These are phyloP conservation scores for Charaxes varanes DNA, from an alignment of 1,140 invertebrate genomes.

Conservation along the genomic window DNA sequence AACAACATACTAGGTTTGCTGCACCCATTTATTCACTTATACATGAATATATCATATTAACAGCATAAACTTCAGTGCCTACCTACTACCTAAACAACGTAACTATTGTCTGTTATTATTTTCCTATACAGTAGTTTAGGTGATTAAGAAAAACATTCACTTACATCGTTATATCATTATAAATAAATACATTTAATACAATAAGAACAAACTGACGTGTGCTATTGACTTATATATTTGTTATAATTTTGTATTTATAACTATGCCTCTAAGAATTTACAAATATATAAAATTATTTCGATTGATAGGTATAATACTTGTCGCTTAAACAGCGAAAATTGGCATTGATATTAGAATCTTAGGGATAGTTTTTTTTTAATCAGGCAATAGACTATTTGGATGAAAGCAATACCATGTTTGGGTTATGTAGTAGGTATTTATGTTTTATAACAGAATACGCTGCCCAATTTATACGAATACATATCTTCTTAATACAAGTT, in stretches of 20 bases:
- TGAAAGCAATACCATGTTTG: too few species aligned
- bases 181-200: conserved; percentile 15
- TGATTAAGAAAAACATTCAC: conserved; percentile 50
- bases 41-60: conserved; percentile 69
- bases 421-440: too few species aligned
- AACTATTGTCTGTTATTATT: conserved; percentile 68
- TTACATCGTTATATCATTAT: conserved; percentile 27
- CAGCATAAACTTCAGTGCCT: conserved; percentile 70
- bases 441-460: too few species aligned
- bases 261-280: conserved; percentile 23
- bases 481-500: too few species aligned
- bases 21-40: conserved; percentile 59
- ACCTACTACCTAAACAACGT: conserved; percentile 70
- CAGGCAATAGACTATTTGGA: too few species aligned
- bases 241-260: not conserved
- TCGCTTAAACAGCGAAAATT: conserved; percentile 3
- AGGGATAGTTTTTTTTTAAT: too few species aligned
- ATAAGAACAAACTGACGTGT: conserved; percentile 9
- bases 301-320: conserved; percentile 14
- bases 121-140: conserved; percentile 47
- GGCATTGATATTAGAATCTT: too few species aligned
- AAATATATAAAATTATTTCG: conserved; percentile 30
- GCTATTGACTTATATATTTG: conserved; percentile 14
- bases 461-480: too few species aligned
- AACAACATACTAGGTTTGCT: conserved; percentile 30